Evolutionary conservation across 2,113 vertebrate genomes (phyloP).

Genomic region (Sylvietta virens): DNA sequence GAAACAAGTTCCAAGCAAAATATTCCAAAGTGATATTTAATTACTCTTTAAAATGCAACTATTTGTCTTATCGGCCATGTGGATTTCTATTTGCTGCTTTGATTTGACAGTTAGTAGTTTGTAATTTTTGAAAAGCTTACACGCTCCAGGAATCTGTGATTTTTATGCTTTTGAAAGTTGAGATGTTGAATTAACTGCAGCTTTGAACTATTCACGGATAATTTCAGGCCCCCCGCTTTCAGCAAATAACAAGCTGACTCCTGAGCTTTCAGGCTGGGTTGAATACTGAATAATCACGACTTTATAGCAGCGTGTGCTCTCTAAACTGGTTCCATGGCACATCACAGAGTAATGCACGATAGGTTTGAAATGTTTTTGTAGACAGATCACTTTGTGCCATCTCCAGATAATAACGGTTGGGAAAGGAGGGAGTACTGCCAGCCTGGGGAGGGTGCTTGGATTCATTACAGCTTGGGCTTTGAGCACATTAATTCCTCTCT

Average conservation of each 20-base stretch:
- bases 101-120: constrained; percentile 63
- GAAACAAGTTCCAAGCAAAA: constrained; percentile 58
- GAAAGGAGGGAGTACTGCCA: neutral
- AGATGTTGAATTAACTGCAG: constrained; percentile 62
- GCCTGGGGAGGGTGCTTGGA: neutral
- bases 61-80: constrained; percentile 55
- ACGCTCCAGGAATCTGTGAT: constrained; percentile 57
- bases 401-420: neutral
- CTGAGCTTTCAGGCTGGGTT: constrained; percentile 18
- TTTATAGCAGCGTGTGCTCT: neutral
- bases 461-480: neutral
- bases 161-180: constrained; percentile 54
- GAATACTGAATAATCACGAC: constrained; percentile 26
- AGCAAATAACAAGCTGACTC: constrained; percentile 24
- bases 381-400: constrained; percentile 26
- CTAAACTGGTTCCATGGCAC: constrained; percentile 6
- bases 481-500: neutral
- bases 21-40: constrained; percentile 58
- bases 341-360: neutral
- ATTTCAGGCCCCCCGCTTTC: constrained; percentile 57
- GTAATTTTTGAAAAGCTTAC: constrained; percentile 58
- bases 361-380: neutral
- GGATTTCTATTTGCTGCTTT: constrained; percentile 59
- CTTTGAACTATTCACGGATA: constrained; percentile 64
- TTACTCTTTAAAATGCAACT: constrained; percentile 66